Conservation (phyloP, 1,140 invertebrate genomes). For the Thaumetopoea pityocampa region DNA sequence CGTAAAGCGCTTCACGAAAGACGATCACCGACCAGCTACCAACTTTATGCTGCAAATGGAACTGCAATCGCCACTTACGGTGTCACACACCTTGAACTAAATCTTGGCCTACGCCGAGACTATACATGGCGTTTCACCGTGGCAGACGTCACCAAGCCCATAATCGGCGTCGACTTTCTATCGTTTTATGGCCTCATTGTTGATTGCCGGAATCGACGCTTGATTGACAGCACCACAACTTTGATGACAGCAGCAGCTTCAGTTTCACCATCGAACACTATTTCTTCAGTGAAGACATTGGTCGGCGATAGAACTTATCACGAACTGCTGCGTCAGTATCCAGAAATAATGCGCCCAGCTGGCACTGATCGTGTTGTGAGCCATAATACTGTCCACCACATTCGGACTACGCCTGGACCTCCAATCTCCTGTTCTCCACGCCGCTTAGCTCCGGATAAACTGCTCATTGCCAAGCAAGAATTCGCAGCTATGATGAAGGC, state of each 20-base stretch:
- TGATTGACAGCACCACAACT: neutral
- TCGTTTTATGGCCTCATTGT: neutral
- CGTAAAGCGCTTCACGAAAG: slow-evolving; percentile 2
- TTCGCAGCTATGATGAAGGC: neutral
- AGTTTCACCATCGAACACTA: neutral
- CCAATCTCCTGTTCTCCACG: neutral
- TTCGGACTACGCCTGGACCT: neutral
- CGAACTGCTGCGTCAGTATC: neutral
- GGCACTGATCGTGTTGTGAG: neutral
- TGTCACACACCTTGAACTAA: slow-evolving; percentile 6
- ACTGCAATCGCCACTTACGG: slow-evolving; percentile 12
- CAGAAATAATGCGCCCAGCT: slow-evolving; percentile 1
- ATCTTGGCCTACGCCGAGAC: slow-evolving; percentile 12
- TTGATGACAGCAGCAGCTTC: neutral
- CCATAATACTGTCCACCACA: neutral
- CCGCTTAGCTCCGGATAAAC: neutral
- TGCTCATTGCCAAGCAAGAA: neutral
- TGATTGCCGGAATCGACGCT: neutral
- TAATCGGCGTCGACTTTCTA: slow-evolving; percentile 1
- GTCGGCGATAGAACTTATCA: neutral
- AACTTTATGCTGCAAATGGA: slow-evolving; percentile 17
- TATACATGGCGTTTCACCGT: slow-evolving; percentile 11
- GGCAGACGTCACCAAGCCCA: neutral
- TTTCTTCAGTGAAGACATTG: neutral
- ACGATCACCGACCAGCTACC: slow-evolving; percentile 5